phyloP scores from a whole-genome alignment of 1,140 invertebrate species.

The Aphelinus certus region DNA sequence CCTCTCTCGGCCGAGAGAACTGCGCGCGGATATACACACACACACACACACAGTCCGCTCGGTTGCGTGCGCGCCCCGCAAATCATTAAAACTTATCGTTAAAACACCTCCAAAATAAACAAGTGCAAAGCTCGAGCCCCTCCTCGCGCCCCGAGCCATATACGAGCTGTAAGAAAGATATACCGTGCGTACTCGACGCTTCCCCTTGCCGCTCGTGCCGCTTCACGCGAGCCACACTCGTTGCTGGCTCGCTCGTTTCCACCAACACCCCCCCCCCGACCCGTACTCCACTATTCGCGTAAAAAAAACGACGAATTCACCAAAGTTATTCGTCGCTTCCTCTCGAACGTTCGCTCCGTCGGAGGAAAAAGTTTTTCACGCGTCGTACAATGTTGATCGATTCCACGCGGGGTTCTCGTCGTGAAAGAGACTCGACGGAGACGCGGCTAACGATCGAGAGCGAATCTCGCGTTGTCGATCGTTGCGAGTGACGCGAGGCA shows the following conservation, averaged over 20 bases:
- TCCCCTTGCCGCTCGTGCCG: not conserved
- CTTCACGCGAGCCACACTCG: not conserved
- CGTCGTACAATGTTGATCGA: too few species aligned
- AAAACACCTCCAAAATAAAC: constrained; percentile 39
- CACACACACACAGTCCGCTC: not conserved
- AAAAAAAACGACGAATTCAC: not conserved
- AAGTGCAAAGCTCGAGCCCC: constrained; percentile 16
- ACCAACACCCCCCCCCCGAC: not conserved
- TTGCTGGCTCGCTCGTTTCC: constrained; percentile 13
- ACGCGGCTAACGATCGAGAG: too few species aligned
- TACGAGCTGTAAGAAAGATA: constrained; percentile 21
- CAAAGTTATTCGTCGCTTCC: too few species aligned
- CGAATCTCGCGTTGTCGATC: constrained; percentile 11
- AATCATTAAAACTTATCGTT: constrained; percentile 43
- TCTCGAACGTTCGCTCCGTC: too few species aligned
- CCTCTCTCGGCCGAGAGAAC: constrained; percentile 45
- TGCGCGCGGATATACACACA: not conserved
- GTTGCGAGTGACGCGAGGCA: not conserved
- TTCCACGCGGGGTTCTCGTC: too few species aligned
- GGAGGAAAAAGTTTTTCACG: too few species aligned
- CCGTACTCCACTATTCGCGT: not conserved
- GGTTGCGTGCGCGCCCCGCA: constrained; percentile 32
- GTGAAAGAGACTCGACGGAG: too few species aligned
- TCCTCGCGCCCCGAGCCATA: not conserved
- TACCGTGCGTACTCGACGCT: not conserved